These are phyloP conservation scores for Polymixis lichenea DNA, from an alignment of 2,888 invertebrate species.

Conservation along the genomic window DNA sequence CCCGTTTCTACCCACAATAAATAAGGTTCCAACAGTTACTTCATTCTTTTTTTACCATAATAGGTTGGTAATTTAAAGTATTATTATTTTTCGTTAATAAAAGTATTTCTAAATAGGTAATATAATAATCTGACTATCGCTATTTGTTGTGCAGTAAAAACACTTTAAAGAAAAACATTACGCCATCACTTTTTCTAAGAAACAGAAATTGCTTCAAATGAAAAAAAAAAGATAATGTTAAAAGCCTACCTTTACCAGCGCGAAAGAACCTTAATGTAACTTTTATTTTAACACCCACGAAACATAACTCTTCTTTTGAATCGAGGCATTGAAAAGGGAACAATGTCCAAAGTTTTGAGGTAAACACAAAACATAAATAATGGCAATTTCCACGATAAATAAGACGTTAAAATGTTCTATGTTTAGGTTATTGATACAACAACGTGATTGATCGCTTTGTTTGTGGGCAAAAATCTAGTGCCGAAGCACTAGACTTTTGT, in stretches of 20 bases:
- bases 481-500: neutral
- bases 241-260: conserved; percentile 21
- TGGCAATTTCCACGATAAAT: conserved; percentile 38
- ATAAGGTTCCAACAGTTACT: too few species aligned
- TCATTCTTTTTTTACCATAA: too few species aligned
- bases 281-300: conserved; percentile 48
- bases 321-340: conserved; percentile 24
- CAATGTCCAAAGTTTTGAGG: conserved; percentile 31
- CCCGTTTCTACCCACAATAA: too few species aligned
- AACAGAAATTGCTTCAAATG: conserved; percentile 33
- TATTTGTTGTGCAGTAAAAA: neutral
- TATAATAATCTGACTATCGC: neutral
- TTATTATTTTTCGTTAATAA: too few species aligned
- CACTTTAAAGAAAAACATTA: conserved; percentile 10
- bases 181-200: conserved; percentile 9
- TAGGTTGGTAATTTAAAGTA: too few species aligned
- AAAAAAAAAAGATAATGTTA: conserved; percentile 18
- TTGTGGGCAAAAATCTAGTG: too few species aligned
- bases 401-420: conserved; percentile 17
- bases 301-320: conserved; percentile 58
- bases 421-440: conserved; percentile 4
- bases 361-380: conserved; percentile 5
- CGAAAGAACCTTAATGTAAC: conserved; percentile 27
- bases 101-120: neutral
- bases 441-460: conserved; percentile 38